Evolutionary conservation across 2,113 vertebrate genomes (phyloP).

Genomic region (Campylomormyrus numenius): DNA sequence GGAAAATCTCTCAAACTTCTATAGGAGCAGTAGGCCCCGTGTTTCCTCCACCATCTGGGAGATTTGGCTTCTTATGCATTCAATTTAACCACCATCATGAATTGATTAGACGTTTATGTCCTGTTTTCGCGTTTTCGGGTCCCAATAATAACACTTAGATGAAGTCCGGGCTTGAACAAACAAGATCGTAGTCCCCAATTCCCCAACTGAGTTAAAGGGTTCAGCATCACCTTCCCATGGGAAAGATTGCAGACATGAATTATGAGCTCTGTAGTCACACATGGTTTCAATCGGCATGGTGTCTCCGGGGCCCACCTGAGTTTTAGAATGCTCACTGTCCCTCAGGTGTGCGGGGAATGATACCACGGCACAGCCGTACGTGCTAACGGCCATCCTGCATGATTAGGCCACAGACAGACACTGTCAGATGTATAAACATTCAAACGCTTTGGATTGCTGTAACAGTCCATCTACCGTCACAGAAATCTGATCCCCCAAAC

Average conservation of each 20-base stretch:
- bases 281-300: slow-evolving; percentile 19
- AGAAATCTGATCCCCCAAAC: background rate
- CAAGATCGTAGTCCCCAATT: slow-evolving; percentile 26
- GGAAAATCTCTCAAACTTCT: background rate
- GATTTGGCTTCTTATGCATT: background rate
- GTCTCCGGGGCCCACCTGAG: slow-evolving; percentile 25
- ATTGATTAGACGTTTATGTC: background rate
- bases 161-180: slow-evolving; percentile 4
- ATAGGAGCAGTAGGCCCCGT: background rate
- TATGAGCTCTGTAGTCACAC: slow-evolving; percentile 22
- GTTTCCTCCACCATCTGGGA: background rate
- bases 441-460: background rate
- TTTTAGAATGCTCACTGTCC: background rate
- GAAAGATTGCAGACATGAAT: slow-evolving; percentile 18
- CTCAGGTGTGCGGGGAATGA: background rate
- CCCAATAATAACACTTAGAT: background rate
- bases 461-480: background rate
- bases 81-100: background rate
- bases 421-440: background rate
- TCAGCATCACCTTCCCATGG: slow-evolving; percentile 31
- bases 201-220: slow-evolving; percentile 35
- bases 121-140: background rate
- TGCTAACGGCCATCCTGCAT: background rate
- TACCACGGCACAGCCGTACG: background rate
- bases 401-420: background rate